Base-by-base conservation (phyloP, 1,140 invertebrate genomes). In the Callitettix versicolor region DNA sequence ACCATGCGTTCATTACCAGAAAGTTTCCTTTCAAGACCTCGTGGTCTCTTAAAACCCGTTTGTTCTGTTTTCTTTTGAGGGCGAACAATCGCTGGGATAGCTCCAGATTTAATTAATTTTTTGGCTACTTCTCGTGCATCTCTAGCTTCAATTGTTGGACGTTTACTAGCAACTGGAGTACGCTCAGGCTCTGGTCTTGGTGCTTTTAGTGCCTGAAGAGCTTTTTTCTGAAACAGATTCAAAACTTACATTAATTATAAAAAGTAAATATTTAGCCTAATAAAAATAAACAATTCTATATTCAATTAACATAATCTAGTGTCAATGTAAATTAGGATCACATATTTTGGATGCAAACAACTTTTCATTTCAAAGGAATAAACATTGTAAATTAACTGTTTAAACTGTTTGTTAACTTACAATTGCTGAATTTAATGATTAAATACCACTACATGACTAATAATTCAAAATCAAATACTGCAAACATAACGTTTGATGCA, bases 41-140 rank as follows among this genome's bases (percentile, higher is more conserved):
- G 69, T 62, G 74, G 72, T 48, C 73, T 60, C 62, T 76, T 76
- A 51, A 79, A 74, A 9, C 62, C 62, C 62, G 83, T 82, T 63
- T 91, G 90, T 67, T 94, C 89, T 11, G 88, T 82, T 43, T 78
- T 72, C 63, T 81, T 81, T 22, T 81, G 80, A 42, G 82, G 81
- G 66, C 87, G 90, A 42, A 85, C 81, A 53, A 86, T 86, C 11
- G 88, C 86, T 48, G 82, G 80, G 65, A 95, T 92, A 22, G 91
- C 91, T 17, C 94, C 94, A 58, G 91, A 92, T 70, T 94, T 94
- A 0, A 97, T 82, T 12, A 98, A 72, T 68, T 96, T 97, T 56
- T 93, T 90, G 0, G 92, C 93, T 38, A 95, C 88, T 76, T 96
- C 92, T 52, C 90, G 82, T 6, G 94, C 93, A 79, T 96, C 91